Evolutionary conservation across 1,140 invertebrate species (phyloP), one percentile per base, ranked within the genome.

Genomic region (Dysdera silvatica): DNA sequence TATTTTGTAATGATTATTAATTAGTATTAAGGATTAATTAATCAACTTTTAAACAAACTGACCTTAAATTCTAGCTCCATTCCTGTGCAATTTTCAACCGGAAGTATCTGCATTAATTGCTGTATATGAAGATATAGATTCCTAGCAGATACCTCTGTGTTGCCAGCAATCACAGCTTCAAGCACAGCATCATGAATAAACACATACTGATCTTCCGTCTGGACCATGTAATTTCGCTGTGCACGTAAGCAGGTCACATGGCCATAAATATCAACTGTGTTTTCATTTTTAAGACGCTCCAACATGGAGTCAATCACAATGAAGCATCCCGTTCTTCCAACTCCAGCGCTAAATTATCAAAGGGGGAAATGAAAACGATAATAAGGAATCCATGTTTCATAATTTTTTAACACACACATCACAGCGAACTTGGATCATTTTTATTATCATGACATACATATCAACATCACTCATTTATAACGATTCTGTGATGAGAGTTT

Each of bases 181-280:
- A 98, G 78, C 2, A 98, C 81, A 16, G 94, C 87, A 74, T 99
- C 97, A 75, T 99, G 95, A 68, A 99, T 99, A 78, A 99, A 99
- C 61, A 99, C 94, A 75, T 99, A 99, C 75, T 99, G 97, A 75
- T 99, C 96, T 76, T 99, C 96, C 0, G 96, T 99, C 78, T 99
- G 91, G 31, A 85, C 83, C 92, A 96, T 97, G 74, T 97, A 97
- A 74, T 95, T 95, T 53, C 97, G 83, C 76, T 99, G 97, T 10
- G 95, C 91, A 61, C 97, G 82, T 24, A 99, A 79, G 73, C 92
- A 95, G 2, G 95, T 99, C 6, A 99, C 95, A 79, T 98, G 95
- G 3, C 95, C 96, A 74, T 98, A 99, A 62, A 99, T 97, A 74
- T 99, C 96, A 7, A 99, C 89, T 60, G 91, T 95, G 74, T 93